Conservation (phyloP, 2,797 vertebrate species). For the Alcedo quadribrachys region DNA sequence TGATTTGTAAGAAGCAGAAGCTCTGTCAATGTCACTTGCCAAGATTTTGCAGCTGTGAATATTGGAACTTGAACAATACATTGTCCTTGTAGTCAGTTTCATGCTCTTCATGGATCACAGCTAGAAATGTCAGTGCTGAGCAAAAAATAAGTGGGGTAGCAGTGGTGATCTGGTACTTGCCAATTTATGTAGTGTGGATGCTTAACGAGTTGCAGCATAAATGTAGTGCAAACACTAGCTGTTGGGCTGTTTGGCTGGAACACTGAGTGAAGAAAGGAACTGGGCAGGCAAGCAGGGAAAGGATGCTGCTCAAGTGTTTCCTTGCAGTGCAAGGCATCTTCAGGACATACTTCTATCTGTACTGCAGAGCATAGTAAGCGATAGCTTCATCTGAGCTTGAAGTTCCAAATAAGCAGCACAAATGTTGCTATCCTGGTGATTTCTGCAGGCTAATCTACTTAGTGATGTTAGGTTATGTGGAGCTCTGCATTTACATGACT, state of each 20-base stretch:
- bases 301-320: not conserved
- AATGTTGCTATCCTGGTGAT: not conserved
- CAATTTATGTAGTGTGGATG: not conserved
- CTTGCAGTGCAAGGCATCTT: not conserved
- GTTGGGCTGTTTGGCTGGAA: conserved; percentile 1
- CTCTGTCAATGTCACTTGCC: conserved; percentile 4
- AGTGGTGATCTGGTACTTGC: not conserved
- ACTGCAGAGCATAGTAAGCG: not conserved
- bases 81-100: not conserved
- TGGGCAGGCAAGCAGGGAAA: not conserved
- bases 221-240: not conserved
- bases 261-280: conserved; percentile 12
- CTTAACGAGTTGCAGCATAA: conserved; percentile 3
- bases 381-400: not conserved
- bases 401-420: not conserved
- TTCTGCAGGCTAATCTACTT: not conserved
- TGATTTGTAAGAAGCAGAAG: conserved; percentile 41
- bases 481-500: not conserved
- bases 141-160: not conserved
- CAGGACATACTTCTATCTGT: not conserved
- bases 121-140: not conserved
- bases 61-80: conserved; percentile 34
- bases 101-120: not conserved
- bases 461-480: not conserved
- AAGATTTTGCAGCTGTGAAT: conserved; percentile 48